Conservation (phyloP, 1,140 invertebrate species). For the Hypothenemus hampei region DNA sequence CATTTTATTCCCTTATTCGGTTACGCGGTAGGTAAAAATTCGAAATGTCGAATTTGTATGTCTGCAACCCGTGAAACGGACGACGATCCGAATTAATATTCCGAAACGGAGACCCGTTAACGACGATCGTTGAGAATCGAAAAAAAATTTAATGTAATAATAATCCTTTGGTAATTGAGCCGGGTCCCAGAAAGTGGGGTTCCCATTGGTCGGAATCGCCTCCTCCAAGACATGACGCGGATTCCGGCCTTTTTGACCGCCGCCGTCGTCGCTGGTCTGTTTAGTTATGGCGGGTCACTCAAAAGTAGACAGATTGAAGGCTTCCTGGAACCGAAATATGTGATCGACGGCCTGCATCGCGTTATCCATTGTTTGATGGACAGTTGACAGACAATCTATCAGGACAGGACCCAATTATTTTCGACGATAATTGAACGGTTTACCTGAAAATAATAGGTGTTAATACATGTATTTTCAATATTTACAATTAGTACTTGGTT, state of each 20-base stretch:
- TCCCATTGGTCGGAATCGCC: constrained; percentile 17
- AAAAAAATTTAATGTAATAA: constrained; percentile 27
- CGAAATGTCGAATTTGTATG: constrained; percentile 8
- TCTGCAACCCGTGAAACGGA: neutral
- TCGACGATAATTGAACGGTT: neutral
- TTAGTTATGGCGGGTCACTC: constrained; percentile 29
- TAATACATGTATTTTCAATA: no score
- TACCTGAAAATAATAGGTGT: neutral
- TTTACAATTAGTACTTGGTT: no score
- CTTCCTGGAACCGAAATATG: constrained; percentile 34
- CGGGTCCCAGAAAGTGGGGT: constrained; percentile 5
- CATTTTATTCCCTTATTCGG: no score
- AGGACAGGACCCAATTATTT: constrained; percentile 6
- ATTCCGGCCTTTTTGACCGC: constrained; percentile 26
- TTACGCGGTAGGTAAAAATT: no score
- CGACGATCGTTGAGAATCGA: neutral
- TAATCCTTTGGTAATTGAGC: constrained; percentile 24
- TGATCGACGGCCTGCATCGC: constrained; percentile 39
- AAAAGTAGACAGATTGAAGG: constrained; percentile 33
- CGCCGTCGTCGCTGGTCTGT: constrained; percentile 25
- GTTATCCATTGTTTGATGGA: constrained; percentile 36
- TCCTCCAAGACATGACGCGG: constrained; percentile 26
- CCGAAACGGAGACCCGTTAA: neutral
- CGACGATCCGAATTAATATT: constrained; percentile 13
- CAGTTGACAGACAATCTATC: constrained; percentile 25